Evolutionary conservation across 2,113 vertebrate genomes (phyloP), one percentile per base, ranked within the genome.

Genomic region (Cebus imitator): DNA sequence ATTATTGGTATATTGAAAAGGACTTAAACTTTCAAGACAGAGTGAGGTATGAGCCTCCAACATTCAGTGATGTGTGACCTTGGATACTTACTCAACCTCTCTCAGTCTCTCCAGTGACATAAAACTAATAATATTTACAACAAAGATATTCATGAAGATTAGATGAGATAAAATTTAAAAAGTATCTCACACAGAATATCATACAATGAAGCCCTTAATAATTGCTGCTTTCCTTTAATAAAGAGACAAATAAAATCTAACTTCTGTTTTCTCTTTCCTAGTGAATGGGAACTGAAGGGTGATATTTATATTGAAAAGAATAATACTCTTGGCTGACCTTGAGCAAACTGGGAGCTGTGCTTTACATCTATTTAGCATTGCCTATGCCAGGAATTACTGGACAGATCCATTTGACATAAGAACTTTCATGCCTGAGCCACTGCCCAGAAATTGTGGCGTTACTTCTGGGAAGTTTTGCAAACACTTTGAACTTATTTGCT

Each of bases 381-480:
- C 25, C 64, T 8, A 2, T 96, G 78, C 90, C 90, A 96, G 81
- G 37, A 97, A 96, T 95, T 64, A 96, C 55, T 90, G 48, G 88
- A 91, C 66, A 97, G 94, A 93, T 84, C 68, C 81, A 91, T 92
- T 80, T 92, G 73, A 97, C 96, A 94, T 32, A 87, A 83, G 40
- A 92, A 96, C 72, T 79, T 96, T 76, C 81, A 83, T 91, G 96
- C 85, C 96, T 97, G 95, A 97, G 88, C 35, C 73, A 95, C 87
- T 97, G 95, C 96, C 96, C 96, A 92, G 92, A 97, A 97, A 97
- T 95, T 94, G 90, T 96, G 95, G 96, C 96, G 94, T 58, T 14
- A 25, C 66, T 96, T 90, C 88, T 92, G 96, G 90, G 91, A 97
- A 97, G 94, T 97, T 98, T 85, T 81, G 73, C 83, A 96, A 97